A percentile compares a stretch with the other conserved stretches of the same genome.
phyloP scores from a whole-genome alignment of 2,113 vertebrate species.

The Hystrix cristata region DNA sequence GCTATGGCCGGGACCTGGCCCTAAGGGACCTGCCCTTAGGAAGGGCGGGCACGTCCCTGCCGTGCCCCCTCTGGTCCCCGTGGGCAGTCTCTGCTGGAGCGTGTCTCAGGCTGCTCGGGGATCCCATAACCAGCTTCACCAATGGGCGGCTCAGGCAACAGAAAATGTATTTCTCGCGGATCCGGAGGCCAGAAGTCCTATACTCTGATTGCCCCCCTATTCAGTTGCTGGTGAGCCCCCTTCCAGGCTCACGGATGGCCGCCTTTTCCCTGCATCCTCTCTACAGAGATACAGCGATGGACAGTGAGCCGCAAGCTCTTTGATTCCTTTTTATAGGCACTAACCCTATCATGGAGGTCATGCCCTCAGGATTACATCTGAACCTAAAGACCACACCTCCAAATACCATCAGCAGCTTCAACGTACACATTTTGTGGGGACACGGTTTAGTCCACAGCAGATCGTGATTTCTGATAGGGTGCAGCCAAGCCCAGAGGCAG shows the following conservation, averaged over 20 bases:
- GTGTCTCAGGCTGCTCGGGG: not conserved
- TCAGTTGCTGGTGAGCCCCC: not conserved
- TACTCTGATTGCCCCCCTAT: not conserved
- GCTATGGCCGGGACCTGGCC: not conserved
- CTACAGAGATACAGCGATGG: not conserved
- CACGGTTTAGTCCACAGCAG: not conserved
- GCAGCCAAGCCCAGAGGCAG: not conserved
- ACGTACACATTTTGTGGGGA: not conserved
- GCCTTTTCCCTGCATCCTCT: not conserved
- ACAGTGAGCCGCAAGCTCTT: not conserved
- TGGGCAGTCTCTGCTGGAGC: not conserved
- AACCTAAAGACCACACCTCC: not conserved
- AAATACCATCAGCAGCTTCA: not conserved
- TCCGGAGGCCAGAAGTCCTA: no score
- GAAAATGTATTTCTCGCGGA: not conserved
- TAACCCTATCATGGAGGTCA: not conserved
- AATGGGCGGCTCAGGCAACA: not conserved
- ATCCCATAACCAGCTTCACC: not conserved
- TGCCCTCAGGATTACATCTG: not conserved
- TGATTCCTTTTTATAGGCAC: not conserved
- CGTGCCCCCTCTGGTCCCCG: not conserved
- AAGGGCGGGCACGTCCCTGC: not conserved
- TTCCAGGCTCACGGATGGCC: not conserved
- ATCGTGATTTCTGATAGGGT: not conserved
- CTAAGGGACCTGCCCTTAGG: not conserved